Evolutionary conservation across 2,113 vertebrate species (phyloP).

Genomic region (Parotia lawesii): DNA sequence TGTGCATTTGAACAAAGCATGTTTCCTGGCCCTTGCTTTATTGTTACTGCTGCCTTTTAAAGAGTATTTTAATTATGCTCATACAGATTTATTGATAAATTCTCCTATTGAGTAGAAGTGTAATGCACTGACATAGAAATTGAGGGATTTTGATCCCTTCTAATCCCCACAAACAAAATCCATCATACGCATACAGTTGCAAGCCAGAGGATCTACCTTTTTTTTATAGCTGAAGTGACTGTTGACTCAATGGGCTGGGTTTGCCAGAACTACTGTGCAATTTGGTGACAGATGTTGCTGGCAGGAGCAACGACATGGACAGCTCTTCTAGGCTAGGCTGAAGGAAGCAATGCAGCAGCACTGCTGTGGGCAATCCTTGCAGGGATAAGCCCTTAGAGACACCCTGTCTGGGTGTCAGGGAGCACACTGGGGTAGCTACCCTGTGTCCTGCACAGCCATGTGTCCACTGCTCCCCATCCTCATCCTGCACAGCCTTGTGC

Average conservation of each 20-base stretch:
- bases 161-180: neutral
- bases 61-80: neutral
- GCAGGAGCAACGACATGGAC: accelerated
- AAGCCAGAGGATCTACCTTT: neutral
- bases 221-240: neutral
- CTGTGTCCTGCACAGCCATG: accelerated
- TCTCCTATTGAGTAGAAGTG: neutral
- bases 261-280: accelerated
- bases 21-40: neutral
- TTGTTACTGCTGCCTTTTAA: neutral
- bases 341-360: neutral
- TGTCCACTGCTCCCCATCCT: accelerated
- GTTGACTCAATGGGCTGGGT: accelerated
- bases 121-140: neutral
- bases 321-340: neutral
- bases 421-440: accelerated
- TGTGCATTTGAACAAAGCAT: neutral
- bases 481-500: neutral
- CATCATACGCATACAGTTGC: neutral
- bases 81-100: neutral
- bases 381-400: accelerated
- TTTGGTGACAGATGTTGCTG: neutral
- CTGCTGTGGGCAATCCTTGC: neutral
- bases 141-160: neutral
- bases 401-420: no score